Percentiles rank a stretch among this genome's conserved stretches.
These are phyloP conservation scores for Sorex fumeus DNA, from an alignment of 2,113 vertebrate genomes.

Conservation along the genomic window DNA sequence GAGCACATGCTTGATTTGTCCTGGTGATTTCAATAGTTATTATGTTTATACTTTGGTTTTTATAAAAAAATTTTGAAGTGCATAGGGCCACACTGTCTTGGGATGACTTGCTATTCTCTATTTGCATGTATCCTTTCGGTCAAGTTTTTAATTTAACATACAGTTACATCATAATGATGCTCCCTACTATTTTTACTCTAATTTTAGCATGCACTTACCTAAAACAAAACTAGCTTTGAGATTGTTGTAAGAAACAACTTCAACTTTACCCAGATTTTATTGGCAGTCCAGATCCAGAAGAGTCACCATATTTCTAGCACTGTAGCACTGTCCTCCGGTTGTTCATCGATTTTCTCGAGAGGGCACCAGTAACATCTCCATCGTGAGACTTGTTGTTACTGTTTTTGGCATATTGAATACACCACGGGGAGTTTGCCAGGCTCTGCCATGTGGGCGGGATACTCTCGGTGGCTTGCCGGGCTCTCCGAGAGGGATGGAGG, in stretches of 20 bases:
- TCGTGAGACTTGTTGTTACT: too few relatives aligned
- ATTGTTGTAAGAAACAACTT: neutral
- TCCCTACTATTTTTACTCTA: neutral
- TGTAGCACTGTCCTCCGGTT: too few relatives aligned
- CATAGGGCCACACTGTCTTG: neutral
- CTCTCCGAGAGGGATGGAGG: too few relatives aligned
- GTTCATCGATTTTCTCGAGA: too few relatives aligned
- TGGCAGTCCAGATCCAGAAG: neutral
- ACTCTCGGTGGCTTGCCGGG: too few relatives aligned
- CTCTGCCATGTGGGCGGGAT: too few relatives aligned
- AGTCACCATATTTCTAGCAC: neutral
- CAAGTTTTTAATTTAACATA: neutral
- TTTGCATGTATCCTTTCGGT: constrained; percentile 34
- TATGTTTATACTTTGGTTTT: neutral
- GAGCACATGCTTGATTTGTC: neutral
- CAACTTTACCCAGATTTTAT: neutral
- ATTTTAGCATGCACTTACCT: neutral
- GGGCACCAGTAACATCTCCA: too few relatives aligned
- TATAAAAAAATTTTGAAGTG: neutral
- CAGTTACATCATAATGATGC: neutral
- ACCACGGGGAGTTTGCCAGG: too few relatives aligned
- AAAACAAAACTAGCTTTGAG: neutral
- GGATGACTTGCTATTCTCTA: neutral
- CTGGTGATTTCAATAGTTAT: neutral
- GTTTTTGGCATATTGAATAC: too few relatives aligned